These are phyloP conservation scores for Barypeithes pellucidus DNA, from an alignment of 2,888 invertebrate genomes.

Conservation along the genomic window DNA sequence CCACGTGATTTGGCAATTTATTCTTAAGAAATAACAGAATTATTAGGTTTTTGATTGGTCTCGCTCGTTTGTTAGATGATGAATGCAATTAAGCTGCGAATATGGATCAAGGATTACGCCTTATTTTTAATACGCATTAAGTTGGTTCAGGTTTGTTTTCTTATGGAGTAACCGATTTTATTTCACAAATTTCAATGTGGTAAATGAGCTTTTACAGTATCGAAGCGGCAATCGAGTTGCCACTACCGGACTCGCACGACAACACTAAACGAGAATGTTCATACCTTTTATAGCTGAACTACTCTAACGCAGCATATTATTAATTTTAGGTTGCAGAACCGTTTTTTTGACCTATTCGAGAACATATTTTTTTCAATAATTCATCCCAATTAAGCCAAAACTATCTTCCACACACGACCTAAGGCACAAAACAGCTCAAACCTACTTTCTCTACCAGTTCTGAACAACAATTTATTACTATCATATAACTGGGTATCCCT, in stretches of 20 bases:
- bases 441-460: conserved; percentile 64
- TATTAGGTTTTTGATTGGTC: background rate
- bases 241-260: too few relatives aligned
- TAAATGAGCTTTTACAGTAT: too few relatives aligned
- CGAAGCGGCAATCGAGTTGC: too few relatives aligned
- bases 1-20: conserved; percentile 10
- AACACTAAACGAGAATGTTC: too few relatives aligned
- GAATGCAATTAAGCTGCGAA: background rate
- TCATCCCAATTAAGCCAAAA: conserved; percentile 24
- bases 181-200: too few relatives aligned
- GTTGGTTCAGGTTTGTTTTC: too few relatives aligned
- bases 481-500: conserved; percentile 68
- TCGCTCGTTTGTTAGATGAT: background rate
- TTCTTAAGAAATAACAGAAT: conserved; percentile 4
- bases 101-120: conserved; percentile 5
- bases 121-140: background rate
- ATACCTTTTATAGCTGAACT: too few relatives aligned
- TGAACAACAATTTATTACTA: conserved; percentile 66
- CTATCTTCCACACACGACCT: conserved; percentile 48
- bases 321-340: background rate
- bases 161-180: too few relatives aligned
- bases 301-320: too few relatives aligned
- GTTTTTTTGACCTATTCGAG: conserved; percentile 21
- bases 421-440: conserved; percentile 42
- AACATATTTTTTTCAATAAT: conserved; percentile 6